Percentiles rank a stretch among this genome's conserved stretches.
Conservation (phyloP, 1,140 invertebrate species). For the Parapsyche elsis region DNA sequence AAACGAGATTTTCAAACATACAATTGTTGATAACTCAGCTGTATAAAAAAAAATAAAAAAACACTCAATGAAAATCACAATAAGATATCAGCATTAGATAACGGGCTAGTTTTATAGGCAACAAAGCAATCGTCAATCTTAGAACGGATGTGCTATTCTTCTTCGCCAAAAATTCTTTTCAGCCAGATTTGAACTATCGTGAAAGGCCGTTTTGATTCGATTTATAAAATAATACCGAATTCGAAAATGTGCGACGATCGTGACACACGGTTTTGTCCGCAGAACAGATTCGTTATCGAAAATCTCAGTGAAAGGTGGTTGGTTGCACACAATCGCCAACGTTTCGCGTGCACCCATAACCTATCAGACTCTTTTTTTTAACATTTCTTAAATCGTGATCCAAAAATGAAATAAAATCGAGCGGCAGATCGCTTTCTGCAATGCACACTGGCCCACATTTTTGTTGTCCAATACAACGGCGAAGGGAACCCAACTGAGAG, state of each 20-base stretch:
- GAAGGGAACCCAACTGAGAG: not conserved
- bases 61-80: no score
- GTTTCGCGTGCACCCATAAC: not conserved
- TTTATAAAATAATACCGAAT: no score
- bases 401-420: no score
- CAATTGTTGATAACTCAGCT: no score
- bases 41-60: no score
- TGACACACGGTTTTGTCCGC: not conserved
- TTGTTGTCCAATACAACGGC: not conserved
- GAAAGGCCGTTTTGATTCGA: no score
- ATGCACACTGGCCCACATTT: not conserved
- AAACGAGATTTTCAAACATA: no score
- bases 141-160: no score
- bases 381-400: not conserved
- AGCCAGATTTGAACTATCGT: no score
- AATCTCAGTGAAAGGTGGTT: conserved; percentile 15
- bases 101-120: not conserved
- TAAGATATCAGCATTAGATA: no score
- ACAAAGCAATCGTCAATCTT: not conserved
- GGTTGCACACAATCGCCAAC: conserved; percentile 15
- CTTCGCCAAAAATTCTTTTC: no score
- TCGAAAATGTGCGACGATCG: not conserved
- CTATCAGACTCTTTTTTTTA: not conserved
- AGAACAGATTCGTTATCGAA: not conserved
- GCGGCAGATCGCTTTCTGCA: no score